Conservation (phyloP, 2,797 vertebrate genomes). For the Leptodactylus fallax region DNA sequence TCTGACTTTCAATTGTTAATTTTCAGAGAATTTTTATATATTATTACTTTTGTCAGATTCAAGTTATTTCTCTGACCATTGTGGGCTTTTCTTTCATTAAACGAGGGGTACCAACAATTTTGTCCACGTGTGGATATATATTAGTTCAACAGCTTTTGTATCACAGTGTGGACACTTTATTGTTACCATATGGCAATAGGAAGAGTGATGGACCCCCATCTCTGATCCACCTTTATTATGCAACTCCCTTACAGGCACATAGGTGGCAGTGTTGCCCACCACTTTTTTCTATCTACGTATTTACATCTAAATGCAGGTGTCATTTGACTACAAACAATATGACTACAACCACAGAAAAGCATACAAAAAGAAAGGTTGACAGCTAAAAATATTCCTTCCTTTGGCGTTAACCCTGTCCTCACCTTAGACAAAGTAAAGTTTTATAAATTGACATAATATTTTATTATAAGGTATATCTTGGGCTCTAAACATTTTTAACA, state of each 20-base stretch:
- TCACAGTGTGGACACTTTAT: neutral
- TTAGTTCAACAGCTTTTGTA: no score
- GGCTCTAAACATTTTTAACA: neutral
- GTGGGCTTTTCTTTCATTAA: no score
- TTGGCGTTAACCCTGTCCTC: neutral
- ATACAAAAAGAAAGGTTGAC: neutral
- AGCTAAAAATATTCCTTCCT: neutral
- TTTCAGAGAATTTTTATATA: no score
- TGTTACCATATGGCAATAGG: neutral
- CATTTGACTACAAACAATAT: neutral
- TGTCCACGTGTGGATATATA: no score
- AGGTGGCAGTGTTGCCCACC: slow-evolving; percentile 51
- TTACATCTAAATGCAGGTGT: slow-evolving; percentile 53
- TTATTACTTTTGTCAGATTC: no score
- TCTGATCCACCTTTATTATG: neutral
- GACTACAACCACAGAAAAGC: neutral
- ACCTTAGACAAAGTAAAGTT: no score
- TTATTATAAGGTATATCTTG: neutral
- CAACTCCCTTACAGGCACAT: slow-evolving; percentile 2
- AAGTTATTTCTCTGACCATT: no score
- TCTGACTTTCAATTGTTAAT: no score
- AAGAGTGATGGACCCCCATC: neutral
- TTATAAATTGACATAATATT: no score
- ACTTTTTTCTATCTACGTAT: neutral
- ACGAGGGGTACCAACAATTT: no score